Conservation (phyloP, 2,888 invertebrate species). For the Cynaeus angustus region DNA sequence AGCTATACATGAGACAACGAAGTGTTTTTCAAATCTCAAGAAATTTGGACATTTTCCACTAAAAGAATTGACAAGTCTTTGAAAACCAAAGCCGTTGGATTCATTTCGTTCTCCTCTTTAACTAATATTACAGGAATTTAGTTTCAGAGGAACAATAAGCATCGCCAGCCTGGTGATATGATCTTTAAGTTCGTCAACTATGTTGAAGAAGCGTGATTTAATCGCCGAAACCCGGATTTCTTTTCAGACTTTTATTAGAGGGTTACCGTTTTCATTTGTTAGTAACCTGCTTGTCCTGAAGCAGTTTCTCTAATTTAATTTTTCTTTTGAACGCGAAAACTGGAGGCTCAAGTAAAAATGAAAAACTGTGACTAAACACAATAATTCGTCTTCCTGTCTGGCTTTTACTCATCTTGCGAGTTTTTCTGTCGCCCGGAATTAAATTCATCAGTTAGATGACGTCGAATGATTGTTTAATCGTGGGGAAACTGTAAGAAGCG, state of each 20-base stretch:
- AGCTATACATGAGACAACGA: background rate
- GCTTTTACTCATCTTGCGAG: conserved; percentile 47
- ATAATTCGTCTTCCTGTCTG: conserved; percentile 37
- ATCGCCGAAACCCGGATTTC: conserved; percentile 12
- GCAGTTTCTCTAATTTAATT: conserved; percentile 36
- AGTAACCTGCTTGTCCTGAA: conserved; percentile 14
- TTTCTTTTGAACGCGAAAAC: conserved; percentile 17
- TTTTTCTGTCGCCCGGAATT: conserved; percentile 57
- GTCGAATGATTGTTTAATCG: conserved; percentile 63
- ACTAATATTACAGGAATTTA: conserved; percentile 20
- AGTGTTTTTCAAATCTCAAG: no score
- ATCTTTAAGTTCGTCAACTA: conserved; percentile 20
- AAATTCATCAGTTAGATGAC: conserved; percentile 65
- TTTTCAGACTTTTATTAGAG: conserved; percentile 10
- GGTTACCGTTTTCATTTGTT: conserved; percentile 10
- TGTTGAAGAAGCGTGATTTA: conserved; percentile 15
- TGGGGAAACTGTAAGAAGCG: conserved; percentile 53
- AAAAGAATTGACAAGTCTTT: background rate
- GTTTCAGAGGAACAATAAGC: conserved; percentile 24
- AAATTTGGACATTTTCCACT: background rate
- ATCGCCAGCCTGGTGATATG: conserved; percentile 10
- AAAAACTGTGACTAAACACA: conserved; percentile 33
- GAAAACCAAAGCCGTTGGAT: background rate
- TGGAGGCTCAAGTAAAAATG: conserved; percentile 8
- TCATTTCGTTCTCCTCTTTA: conserved; percentile 3